phyloP scores from a whole-genome alignment of 2,888 invertebrate species.

The Merodon equestris region DNA sequence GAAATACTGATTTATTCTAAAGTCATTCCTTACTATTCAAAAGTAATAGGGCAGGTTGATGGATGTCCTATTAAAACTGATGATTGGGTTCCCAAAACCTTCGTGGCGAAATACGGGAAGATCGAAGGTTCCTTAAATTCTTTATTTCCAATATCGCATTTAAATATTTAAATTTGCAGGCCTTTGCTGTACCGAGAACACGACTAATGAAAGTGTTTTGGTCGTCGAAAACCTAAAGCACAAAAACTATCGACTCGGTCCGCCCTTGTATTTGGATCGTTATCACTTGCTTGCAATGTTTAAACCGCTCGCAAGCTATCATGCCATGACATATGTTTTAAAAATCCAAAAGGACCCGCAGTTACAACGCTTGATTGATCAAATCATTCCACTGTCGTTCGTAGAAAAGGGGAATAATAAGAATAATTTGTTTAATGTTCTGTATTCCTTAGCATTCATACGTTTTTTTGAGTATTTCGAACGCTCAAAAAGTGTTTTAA shows the following conservation, averaged over 20 bases:
- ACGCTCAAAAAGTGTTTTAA: constrained; percentile 65
- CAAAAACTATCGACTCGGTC: constrained; percentile 74
- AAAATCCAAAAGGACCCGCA: constrained; percentile 71
- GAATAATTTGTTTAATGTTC: constrained; percentile 72
- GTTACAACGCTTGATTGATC: constrained; percentile 71
- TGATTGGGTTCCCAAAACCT: constrained; percentile 73
- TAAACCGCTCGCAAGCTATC: constrained; percentile 73
- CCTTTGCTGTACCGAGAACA: constrained; percentile 59
- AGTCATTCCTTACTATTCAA: constrained; percentile 74
- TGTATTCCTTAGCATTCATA: constrained; percentile 75
- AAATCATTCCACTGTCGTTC: constrained; percentile 73
- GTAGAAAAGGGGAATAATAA: constrained; percentile 63
- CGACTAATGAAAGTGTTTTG: constrained; percentile 72
- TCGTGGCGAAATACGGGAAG: constrained; percentile 73
- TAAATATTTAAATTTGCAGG: constrained; percentile 59
- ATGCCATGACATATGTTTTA: constrained; percentile 75
- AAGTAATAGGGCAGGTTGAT: constrained; percentile 67
- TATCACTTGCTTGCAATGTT: constrained; percentile 75
- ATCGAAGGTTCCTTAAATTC: too few species aligned
- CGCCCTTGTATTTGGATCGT: constrained; percentile 72
- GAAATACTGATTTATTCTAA: constrained; percentile 75
- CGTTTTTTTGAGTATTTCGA: constrained; percentile 76
- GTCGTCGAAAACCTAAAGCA: constrained; percentile 75
- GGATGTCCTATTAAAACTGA: constrained; percentile 47
- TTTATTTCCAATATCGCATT: too few species aligned